A percentile compares a stretch with the other conserved stretches of the same genome.
phyloP scores from a whole-genome alignment of 2,888 invertebrate genomes.

The Theretra japonica region DNA sequence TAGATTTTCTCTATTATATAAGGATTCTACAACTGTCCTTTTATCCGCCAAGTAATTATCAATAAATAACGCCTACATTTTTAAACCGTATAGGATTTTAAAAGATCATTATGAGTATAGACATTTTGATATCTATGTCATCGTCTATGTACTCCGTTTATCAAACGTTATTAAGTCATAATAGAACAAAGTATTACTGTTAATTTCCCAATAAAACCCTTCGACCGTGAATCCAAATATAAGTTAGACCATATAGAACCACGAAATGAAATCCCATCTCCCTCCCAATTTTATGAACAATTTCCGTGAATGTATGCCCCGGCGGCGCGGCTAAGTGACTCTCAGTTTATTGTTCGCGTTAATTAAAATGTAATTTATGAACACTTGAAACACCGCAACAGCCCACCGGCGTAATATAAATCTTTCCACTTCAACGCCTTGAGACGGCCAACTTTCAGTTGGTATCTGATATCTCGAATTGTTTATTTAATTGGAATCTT shows the following conservation, averaged over 20 bases:
- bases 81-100: no score
- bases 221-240: neutral
- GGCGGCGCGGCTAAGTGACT: constrained; percentile 5
- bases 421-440: neutral
- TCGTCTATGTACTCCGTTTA: no score
- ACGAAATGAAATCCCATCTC: neutral
- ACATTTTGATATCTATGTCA: no score
- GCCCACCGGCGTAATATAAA: constrained; percentile 21
- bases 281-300: neutral
- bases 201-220: neutral
- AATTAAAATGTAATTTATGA: constrained; percentile 21
- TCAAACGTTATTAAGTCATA: no score
- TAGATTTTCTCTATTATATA: no score
- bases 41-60: no score
- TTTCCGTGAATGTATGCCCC: constrained; percentile 11
- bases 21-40: no score
- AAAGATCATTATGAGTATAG: no score
- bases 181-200: neutral
- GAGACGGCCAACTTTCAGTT: neutral
- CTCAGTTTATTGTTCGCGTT: constrained; percentile 22
- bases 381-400: constrained; percentile 30
- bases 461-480: neutral
- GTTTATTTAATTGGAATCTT: neutral
- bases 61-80: no score
- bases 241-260: neutral